Evolutionary conservation across 2,797 vertebrate genomes (phyloP), one percentile per base, ranked within the genome.

Genomic region (Trematomus bernacchii): DNA sequence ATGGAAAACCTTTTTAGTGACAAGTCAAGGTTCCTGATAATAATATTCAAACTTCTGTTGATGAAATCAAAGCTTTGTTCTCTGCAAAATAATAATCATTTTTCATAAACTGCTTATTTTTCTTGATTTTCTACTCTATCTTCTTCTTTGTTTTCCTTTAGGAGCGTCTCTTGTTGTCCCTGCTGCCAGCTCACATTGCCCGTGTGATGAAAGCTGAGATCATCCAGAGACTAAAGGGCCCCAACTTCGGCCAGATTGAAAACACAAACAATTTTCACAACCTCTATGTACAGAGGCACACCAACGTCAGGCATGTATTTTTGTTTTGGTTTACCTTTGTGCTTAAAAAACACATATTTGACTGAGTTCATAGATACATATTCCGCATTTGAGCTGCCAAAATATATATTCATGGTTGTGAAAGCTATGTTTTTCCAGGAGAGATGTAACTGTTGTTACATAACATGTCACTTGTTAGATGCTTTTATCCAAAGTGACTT

Each of bases 181-280:
- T 98, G 80, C 93, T 98, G 79, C 97, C 97, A 0, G 97, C 97
- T 71, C 97, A 98, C 86, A 98, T 98, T 19, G 97, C 97, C 68
- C 96, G 97, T 85, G 97, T 98, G 77, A 98, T 98, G 97, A 98
- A 98, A 83, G 97, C 96, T 4, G 97, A 98, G 91, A 98, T 98
- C 85, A 98, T 98, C 86, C 97, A 98, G 91, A 94, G 97, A 75
- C 91, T 98, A 30, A 97, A 98, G 83, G 97, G 97, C 62, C 97
- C 97, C 37, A 97, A 96, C 65, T 97, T 97, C 27, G 97, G 97
- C 53, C 97, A 98, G 62, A 94, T 97, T 77, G 97, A 98, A 80
- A 98, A 97, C 89, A 97, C 97, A 69, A 98, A 98, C 94, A 98
- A 98, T 89, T 98, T 98, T 82, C 97, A 98, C 92, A 98, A 98